Evolutionary conservation across 2,888 invertebrate genomes (phyloP).

Genomic region (Mesorhabditis sp.): DNA sequence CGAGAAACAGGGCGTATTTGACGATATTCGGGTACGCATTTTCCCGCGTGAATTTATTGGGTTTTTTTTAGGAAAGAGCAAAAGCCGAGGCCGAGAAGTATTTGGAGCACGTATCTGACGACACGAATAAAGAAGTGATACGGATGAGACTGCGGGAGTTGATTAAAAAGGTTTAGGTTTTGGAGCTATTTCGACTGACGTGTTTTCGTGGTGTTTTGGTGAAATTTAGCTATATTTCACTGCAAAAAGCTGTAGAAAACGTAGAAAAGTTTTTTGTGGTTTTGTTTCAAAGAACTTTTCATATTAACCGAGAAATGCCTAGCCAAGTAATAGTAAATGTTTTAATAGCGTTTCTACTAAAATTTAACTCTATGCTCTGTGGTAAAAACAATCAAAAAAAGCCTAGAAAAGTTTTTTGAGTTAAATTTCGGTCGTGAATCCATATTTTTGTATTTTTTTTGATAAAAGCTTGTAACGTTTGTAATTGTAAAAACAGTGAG

Average conservation of each 20-base stretch:
- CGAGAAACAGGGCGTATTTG: neutral
- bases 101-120: neutral
- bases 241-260: conserved; percentile 3
- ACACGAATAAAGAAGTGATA: conserved; percentile 3
- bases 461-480: too few relatives aligned
- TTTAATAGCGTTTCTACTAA: too few relatives aligned
- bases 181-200: neutral
- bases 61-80: neutral
- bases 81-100: neutral
- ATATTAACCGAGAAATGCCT: too few relatives aligned
- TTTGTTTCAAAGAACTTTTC: neutral
- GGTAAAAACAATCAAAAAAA: too few relatives aligned
- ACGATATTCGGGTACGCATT: neutral
- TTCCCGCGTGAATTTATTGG: neutral
- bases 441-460: too few relatives aligned
- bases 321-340: too few relatives aligned
- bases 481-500: too few relatives aligned
- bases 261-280: neutral
- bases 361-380: too few relatives aligned
- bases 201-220: too few relatives aligned
- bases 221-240: neutral
- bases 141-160: neutral
- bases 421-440: too few relatives aligned
- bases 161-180: neutral
- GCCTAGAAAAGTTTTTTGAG: too few relatives aligned